Evolutionary conservation across 2,888 invertebrate species (phyloP).

Genomic region (Auanema freiburgensis): DNA sequence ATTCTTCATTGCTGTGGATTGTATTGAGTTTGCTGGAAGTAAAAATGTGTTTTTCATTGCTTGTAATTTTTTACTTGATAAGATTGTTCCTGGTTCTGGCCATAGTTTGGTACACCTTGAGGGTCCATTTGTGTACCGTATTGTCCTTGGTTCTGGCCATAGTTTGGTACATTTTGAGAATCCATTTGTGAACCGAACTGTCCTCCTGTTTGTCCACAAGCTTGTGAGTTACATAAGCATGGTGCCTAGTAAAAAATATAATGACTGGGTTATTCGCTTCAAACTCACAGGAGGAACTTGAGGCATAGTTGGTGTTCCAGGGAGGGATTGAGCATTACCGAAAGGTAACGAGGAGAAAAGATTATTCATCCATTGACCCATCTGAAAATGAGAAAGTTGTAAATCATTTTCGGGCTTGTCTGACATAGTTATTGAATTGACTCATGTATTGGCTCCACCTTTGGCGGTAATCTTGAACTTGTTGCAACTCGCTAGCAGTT

Average conservation of each 20-base stretch:
- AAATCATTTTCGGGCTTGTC: not conserved
- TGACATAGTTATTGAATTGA: slow-evolving; percentile 39
- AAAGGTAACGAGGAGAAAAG: slow-evolving; percentile 35
- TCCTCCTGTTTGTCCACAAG: slow-evolving; percentile 30
- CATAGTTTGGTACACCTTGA: not conserved
- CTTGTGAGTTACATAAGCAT: slow-evolving; percentile 38
- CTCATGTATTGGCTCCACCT: slow-evolving; percentile 40
- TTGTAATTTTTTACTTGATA: too few relatives aligned
- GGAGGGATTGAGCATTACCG: slow-evolving; percentile 30
- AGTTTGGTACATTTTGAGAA: not conserved
- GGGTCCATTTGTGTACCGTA: slow-evolving; percentile 26
- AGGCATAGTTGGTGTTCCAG: slow-evolving; percentile 38
- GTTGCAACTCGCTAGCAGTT: slow-evolving; percentile 28
- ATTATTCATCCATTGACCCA: slow-evolving; percentile 40
- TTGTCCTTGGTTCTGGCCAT: not conserved
- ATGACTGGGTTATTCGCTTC: not conserved
- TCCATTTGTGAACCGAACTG: slow-evolving; percentile 27
- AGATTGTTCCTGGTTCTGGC: too few relatives aligned
- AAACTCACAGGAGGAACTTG: slow-evolving; percentile 35
- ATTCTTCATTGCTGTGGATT: too few relatives aligned
- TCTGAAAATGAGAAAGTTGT: slow-evolving; percentile 21
- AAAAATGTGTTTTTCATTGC: too few relatives aligned
- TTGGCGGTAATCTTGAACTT: slow-evolving; percentile 36
- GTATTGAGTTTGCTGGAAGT: too few relatives aligned
- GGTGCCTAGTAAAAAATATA: slow-evolving; percentile 26